Percentiles rank a stretch among this genome's conserved stretches.
Evolutionary conservation across 2,113 vertebrate genomes (phyloP).

Genomic region (Anarhynchus alexandrinus): DNA sequence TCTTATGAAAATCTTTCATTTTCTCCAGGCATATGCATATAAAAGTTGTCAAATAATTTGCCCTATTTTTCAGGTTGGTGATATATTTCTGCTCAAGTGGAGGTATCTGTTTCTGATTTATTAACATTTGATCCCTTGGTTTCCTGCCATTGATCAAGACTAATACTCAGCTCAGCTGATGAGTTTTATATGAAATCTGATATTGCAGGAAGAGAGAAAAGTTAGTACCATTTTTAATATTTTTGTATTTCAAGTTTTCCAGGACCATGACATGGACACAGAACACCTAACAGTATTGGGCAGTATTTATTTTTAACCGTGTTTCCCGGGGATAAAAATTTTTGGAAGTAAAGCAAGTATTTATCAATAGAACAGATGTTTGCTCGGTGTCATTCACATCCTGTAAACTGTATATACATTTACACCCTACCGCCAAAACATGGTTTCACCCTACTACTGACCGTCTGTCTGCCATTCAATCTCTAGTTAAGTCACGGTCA

Average conservation of each 20-base stretch:
- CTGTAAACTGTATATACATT: slow-evolving; percentile 82
- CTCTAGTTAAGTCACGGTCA: slow-evolving; percentile 76
- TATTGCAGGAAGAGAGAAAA: slow-evolving; percentile 78
- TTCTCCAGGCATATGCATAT: slow-evolving; percentile 35
- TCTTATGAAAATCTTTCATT: slow-evolving; percentile 14
- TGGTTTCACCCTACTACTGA: slow-evolving; percentile 74
- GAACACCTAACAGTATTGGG: slow-evolving; percentile 2
- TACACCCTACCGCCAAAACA: slow-evolving; percentile 83
- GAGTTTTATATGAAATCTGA: slow-evolving; percentile 91
- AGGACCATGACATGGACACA: not conserved
- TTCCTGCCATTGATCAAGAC: slow-evolving; percentile 99
- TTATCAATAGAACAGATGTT: slow-evolving; percentile 84
- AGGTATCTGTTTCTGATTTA: slow-evolving; percentile 93
- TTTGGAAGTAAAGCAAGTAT: slow-evolving; percentile 64
- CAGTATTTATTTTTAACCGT: slow-evolving; percentile 27
- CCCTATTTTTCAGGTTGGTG: slow-evolving; percentile 74
- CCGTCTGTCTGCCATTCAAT: slow-evolving; percentile 84
- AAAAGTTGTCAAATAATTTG: slow-evolving; percentile 77
- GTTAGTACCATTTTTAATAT: slow-evolving; percentile 72
- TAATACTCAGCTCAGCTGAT: slow-evolving; percentile 87
- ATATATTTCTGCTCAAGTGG: slow-evolving; percentile 73
- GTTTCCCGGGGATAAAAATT: slow-evolving; percentile 51
- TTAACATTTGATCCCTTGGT: slow-evolving; percentile 91
- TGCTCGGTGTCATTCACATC: slow-evolving; percentile 76
- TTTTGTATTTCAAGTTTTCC: slow-evolving; percentile 58